Evolutionary conservation across 1,140 invertebrate genomes (phyloP).

Genomic region (Neoseiulus cucumeris): DNA sequence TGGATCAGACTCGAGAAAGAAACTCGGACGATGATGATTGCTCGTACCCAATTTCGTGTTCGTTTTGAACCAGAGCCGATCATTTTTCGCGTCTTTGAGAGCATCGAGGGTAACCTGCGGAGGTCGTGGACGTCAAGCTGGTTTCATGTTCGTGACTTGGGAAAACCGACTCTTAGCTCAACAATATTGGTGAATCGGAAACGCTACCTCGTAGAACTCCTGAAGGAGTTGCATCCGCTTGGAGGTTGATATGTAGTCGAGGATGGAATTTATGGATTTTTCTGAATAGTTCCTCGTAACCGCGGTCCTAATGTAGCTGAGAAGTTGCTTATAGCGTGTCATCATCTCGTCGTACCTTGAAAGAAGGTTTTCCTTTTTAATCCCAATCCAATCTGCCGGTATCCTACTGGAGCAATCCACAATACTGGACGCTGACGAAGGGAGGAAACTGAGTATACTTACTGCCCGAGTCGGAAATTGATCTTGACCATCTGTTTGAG

Average conservation of each 20-base stretch:
- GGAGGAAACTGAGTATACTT: conserved; percentile 12
- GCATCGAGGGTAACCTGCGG: conserved; percentile 72
- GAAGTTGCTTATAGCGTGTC: conserved; percentile 78
- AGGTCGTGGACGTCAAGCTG: no score
- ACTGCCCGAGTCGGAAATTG: conserved; percentile 79
- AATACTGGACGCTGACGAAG: neutral
- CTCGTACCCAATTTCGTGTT: conserved; percentile 77
- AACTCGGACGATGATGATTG: no score
- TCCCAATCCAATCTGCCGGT: neutral
- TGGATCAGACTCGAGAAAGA: no score
- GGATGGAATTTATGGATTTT: conserved; percentile 97
- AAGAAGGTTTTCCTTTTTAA: conserved; percentile 17
- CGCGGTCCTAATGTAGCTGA: conserved; percentile 95
- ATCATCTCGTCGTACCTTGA: conserved; percentile 90
- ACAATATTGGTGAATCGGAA: no score
- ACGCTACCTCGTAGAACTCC: conserved; percentile 80
- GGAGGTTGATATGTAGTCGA: conserved; percentile 97
- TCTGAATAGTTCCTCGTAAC: conserved; percentile 98
- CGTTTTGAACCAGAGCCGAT: conserved; percentile 98
- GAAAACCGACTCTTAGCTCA: no score
- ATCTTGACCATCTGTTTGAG: conserved; percentile 99
- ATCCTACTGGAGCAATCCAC: neutral
- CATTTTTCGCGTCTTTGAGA: conserved; percentile 95
- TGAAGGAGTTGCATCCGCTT: conserved; percentile 99
- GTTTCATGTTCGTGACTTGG: no score